A percentile compares a stretch with the other conserved stretches of the same genome.
Evolutionary conservation across 2,888 invertebrate species (phyloP).

Genomic region (Drosophila percnosoma): DNA sequence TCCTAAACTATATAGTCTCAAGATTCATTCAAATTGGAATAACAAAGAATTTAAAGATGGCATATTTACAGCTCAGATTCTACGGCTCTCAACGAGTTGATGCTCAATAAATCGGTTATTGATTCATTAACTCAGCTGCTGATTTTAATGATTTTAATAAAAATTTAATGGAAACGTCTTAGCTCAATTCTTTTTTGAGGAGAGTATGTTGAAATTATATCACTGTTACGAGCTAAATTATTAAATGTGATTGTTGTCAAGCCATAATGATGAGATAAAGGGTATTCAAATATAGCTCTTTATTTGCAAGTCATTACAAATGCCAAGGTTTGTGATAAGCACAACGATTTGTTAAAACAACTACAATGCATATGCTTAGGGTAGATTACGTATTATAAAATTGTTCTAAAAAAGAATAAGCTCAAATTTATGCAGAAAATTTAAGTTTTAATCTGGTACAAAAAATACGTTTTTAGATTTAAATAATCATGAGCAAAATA

Average conservation of each 20-base stretch:
- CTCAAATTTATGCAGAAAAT: too few species aligned
- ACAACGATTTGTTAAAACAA: slow-evolving; percentile 8
- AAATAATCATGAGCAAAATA: too few species aligned
- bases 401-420: too few species aligned
- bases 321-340: slow-evolving; percentile 16
- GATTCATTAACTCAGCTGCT: background rate
- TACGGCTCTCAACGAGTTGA: background rate
- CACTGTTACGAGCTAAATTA: slow-evolving; percentile 29
- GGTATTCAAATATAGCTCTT: background rate
- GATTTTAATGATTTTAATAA: background rate
- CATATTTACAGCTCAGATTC: too few species aligned
- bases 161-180: background rate
- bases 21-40: background rate
- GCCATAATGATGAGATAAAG: slow-evolving; percentile 10
- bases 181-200: background rate
- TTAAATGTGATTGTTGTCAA: background rate
- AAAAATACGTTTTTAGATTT: too few species aligned
- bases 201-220: slow-evolving; percentile 8
- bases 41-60: background rate
- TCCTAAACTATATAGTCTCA: background rate
- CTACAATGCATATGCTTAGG: background rate
- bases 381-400: background rate
- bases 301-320: slow-evolving; percentile 19
- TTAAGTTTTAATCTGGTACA: too few species aligned
- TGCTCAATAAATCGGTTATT: background rate